These are phyloP conservation scores for Adelphocoris suturalis DNA, from an alignment of 2,888 invertebrate genomes.

Conservation along the genomic window DNA sequence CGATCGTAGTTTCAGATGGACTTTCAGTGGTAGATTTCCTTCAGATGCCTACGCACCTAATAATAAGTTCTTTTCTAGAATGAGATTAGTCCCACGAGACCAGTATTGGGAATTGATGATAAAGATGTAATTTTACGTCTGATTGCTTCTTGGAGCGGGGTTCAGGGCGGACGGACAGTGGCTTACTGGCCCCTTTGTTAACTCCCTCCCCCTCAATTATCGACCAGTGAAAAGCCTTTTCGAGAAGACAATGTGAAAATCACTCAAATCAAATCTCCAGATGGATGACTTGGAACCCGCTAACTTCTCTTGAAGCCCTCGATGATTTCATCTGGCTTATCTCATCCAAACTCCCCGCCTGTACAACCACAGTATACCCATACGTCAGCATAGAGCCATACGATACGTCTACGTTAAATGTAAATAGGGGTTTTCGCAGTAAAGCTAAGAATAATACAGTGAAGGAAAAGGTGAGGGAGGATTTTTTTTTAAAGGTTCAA, in stretches of 20 bases:
- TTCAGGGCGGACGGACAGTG: not conserved
- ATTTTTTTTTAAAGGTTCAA: no score
- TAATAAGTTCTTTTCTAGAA: not conserved
- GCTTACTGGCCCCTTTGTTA: not conserved
- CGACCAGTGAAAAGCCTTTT: not conserved
- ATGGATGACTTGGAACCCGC: not conserved
- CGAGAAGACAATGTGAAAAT: slow-evolving; percentile 56
- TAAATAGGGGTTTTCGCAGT: no score
- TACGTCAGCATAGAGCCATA: no score
- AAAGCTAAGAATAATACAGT: no score
- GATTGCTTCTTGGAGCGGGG: slow-evolving; percentile 6
- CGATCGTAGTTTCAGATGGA: not conserved
- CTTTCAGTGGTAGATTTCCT: not conserved
- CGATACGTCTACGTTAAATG: no score
- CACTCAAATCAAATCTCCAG: slow-evolving; percentile 44
- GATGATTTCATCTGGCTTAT: not conserved
- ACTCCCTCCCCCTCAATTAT: not conserved
- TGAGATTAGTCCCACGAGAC: not conserved
- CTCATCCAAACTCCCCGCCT: not conserved
- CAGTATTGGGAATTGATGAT: slow-evolving; percentile 15
- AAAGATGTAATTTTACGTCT: slow-evolving; percentile 24
- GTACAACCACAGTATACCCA: no score
- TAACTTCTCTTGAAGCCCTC: not conserved
- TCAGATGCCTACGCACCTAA: not conserved
- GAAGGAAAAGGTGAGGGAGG: no score